Evolutionary conservation across 2,113 vertebrate species (phyloP).

Genomic region (Microcebus murinus): DNA sequence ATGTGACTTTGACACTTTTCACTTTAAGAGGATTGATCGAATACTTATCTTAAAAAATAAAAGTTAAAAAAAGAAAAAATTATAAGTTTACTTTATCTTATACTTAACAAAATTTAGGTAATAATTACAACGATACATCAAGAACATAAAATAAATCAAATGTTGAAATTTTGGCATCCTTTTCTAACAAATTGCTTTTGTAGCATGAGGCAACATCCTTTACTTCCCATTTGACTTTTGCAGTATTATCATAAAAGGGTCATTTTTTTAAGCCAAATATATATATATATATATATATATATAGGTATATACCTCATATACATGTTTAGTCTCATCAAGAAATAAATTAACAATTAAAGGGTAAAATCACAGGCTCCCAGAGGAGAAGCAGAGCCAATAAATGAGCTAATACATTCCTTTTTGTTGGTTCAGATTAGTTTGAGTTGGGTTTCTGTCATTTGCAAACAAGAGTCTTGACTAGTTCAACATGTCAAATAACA

Average conservation of each 20-base stretch:
- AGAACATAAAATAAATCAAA: background rate
- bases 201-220: background rate
- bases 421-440: background rate
- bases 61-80: background rate
- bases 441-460: background rate
- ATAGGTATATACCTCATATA: background rate
- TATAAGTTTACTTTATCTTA: background rate
- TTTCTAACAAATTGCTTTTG: background rate
- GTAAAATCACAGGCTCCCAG: background rate
- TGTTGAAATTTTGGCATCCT: background rate
- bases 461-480: background rate
- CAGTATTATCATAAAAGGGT: background rate
- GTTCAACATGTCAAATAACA: background rate
- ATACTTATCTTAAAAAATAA: background rate
- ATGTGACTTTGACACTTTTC: background rate
- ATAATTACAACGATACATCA: background rate
- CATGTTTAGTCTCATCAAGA: background rate
- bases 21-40: background rate
- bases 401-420: background rate
- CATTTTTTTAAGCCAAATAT: background rate
- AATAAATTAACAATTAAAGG: background rate
- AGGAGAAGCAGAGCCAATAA: background rate
- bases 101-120: background rate
- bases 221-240: background rate
- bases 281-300: background rate